These are phyloP conservation scores for Trididemnum nubilum DNA, from an alignment of 23 tunicate species.

Conservation along the genomic window DNA sequence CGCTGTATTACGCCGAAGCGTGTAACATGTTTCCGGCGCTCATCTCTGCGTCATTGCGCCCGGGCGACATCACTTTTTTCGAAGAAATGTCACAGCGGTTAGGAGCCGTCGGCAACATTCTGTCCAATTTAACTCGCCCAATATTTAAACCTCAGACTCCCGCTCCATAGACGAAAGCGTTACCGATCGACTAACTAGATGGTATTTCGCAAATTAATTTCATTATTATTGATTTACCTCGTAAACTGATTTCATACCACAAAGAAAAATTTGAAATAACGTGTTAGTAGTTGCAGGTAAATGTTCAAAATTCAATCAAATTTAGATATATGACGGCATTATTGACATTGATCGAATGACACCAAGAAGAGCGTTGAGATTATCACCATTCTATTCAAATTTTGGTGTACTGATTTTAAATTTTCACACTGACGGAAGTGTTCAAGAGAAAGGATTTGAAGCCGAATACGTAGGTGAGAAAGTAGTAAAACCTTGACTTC, in stretches of 20 bases:
- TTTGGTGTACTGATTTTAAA: neutral
- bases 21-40: neutral
- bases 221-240: neutral
- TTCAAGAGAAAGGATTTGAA: slow-evolving; percentile 2
- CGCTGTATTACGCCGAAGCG: neutral
- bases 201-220: neutral
- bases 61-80: neutral
- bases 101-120: neutral
- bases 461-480: neutral
- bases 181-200: neutral
- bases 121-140: neutral
- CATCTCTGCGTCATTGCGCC: neutral
- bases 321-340: slow-evolving; percentile 1
- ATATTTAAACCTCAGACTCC: neutral
- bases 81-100: neutral
- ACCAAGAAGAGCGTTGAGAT: neutral
- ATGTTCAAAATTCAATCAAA: too few relatives aligned
- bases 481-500: too few relatives aligned
- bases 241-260: too few relatives aligned
- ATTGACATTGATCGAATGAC: neutral
- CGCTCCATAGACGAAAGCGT: neutral
- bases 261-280: too few relatives aligned
- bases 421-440: slow-evolving; percentile 1
- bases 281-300: too few relatives aligned
- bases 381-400: neutral